Base-by-base conservation (phyloP, 2,113 vertebrate genomes). In the Heterotis niloticus region DNA sequence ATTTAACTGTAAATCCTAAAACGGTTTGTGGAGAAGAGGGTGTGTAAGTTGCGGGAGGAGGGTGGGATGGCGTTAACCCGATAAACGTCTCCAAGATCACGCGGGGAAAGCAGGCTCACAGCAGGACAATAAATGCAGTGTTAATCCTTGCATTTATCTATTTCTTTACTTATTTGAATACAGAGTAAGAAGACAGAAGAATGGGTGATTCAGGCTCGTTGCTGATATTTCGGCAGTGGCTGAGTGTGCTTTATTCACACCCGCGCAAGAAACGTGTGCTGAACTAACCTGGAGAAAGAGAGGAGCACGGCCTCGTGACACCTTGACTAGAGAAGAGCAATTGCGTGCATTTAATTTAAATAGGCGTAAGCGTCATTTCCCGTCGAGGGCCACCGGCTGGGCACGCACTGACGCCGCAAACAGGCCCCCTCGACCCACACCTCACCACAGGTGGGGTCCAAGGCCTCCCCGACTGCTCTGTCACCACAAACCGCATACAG, bases 1-100 rank as follows among this genome's bases (percentile, higher is more conserved):
- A 89, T 88, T 91, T 87, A 81, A 91, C 83, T 88, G 80, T 85
- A 89, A 91, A 88, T 87, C 87, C 87, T 81, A 87, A 90, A 89
- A 85, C 84, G 88, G 82, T 83, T 85, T 83, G 83, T 57, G 0
- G 52, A 44, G 34, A 44, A 44, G 34, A 44, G 34, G 34, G 34
- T 44, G 79, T 81, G 79, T 83, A 54, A 78, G 77, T 59, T 28
- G 52, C 71, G 81, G 54, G 65, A 12, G 26, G 67, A 34, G 29
- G 68, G 7, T 18, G 64, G 64, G 13, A 65, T 18, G 64, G n/a
- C 10, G 24, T 68, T 68, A 68, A 68, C 66, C 66, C 66, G 12
- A 29, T 69, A 4, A 69, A 69, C 17, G 1, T 29, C 24, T 66
- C 64, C n/a, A 13, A 69, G 28, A 69, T 69, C 5, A 69, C 12